Evolutionary conservation across 2,113 vertebrate species (phyloP), one percentile per base, ranked within the genome.

Genomic region (Dicentrarchus labrax): DNA sequence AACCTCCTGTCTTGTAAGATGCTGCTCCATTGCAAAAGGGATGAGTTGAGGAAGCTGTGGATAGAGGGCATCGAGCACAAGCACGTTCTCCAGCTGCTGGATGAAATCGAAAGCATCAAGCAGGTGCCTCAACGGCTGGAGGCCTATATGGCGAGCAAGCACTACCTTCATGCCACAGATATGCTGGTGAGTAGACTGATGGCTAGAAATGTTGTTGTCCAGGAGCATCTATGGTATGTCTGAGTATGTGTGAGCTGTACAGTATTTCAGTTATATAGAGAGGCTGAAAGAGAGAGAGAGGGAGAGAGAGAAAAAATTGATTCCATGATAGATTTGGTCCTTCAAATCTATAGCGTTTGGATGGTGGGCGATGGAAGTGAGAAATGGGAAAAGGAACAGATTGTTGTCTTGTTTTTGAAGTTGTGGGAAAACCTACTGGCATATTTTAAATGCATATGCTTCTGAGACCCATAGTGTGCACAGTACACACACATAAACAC

Each of bases 51-150:
- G 90, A 99, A 99, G 86, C 94, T 99, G 78, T 99, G 98, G 98
- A 99, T 99, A 8, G 98, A 99, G 88, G 98, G 98, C 21, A 97
- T 99, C 8, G 98, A 99, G 77, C 98, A 99, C 92, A 99, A 99
- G 86, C 98, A 99, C 0, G 98, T 99, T 51, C 95, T 99, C 54
- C 97, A 98, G 91, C 94, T 99, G 69, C 94, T 99, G 93, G 98
- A 99, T 30, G 98, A 99, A 92, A 99, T 99, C 0, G 98, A 99
- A 94, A 98, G 97, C 91, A 99, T 99, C 94, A 99, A 99, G 86
- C 98, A 99, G 76, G 98, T 99, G 51, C 98, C 98, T 73, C 98
- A 99, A 60, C 96, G 96, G 47, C 93, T 99, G 94, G 98, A 98
- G 71, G 92, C 97, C 80, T 97, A 95, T 89, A 99, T 98, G 98